These are phyloP conservation scores for Smutsia temminckii DNA, from an alignment of 2,797 vertebrate species.

Conservation along the genomic window DNA sequence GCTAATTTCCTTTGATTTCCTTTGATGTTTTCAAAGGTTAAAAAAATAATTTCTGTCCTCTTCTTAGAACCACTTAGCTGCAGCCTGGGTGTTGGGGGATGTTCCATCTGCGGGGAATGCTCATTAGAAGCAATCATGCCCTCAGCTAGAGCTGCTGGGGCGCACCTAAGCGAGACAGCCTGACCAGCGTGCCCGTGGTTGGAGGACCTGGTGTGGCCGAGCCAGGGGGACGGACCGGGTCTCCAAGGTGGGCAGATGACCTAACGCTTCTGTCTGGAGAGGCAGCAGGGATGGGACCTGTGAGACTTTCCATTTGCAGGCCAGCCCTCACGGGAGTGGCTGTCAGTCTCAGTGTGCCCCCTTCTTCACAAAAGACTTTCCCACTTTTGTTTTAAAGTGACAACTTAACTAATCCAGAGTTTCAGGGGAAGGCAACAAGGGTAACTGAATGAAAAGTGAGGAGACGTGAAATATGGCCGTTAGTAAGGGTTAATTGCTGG, in stretches of 20 bases:
- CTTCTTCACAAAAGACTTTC: background rate
- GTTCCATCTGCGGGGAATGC: background rate
- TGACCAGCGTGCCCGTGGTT: no score
- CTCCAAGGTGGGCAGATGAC: no score
- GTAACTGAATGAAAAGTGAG: background rate
- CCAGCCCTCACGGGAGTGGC: rapidly evolving
- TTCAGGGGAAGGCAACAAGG: background rate
- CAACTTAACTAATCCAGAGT: background rate
- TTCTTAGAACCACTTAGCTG: slow-evolving; percentile 58
- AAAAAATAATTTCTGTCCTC: slow-evolving; percentile 56
- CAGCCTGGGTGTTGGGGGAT: background rate
- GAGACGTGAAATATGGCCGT: rapidly evolving
- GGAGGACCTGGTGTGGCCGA: no score
- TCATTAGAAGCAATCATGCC: slow-evolving; percentile 51
- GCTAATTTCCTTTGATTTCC: slow-evolving; percentile 50
- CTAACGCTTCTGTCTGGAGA: rapidly evolving
- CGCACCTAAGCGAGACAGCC: rapidly evolving
- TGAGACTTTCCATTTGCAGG: rapidly evolving
- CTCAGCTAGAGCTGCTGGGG: background rate
- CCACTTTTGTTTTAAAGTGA: no score
- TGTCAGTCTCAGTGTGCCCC: rapidly evolving
- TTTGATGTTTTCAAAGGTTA: slow-evolving; percentile 68
- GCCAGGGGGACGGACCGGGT: rapidly evolving
- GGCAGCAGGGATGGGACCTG: no score
- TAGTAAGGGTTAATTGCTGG: rapidly evolving